Base-by-base conservation (phyloP, 2,888 invertebrate species). In the Hemithea aestivaria region DNA sequence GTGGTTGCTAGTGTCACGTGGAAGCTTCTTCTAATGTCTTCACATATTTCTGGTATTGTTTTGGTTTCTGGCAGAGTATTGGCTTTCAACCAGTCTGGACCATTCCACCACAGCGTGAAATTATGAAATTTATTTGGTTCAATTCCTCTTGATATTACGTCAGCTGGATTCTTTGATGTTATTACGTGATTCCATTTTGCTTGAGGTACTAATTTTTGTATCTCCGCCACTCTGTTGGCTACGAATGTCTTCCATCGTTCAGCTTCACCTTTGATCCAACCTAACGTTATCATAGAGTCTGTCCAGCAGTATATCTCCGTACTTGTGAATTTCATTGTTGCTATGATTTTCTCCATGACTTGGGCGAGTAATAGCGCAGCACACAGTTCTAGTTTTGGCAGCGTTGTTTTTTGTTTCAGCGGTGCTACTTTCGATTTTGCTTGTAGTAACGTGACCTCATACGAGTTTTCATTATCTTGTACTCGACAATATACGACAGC, bases 181-280 rank as follows among this genome's bases (percentile, higher is more conserved):
- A 11, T 5, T 7, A 31, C 31, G 22, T 31, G 31, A 11, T 27
- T 31, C 31, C 31, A 31, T 24, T 23, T 31, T 24, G 31, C 31
- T 24, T 23, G 31, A n/a, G 31, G 31, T 31, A 31, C 7, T 9
- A 12, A 2, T 12, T 16, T 31, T 31, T 31, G 31, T 23, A 31
- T 31, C 8, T 31, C 31, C 2, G 32, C 27, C 2, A 38, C 38
- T 11, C 38, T 27, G 22, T 38, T 38, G 1, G 32, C 33, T 10
- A 38, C 38, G 8, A 38, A 38, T 6, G 33, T 32, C 11, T 38
- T 21, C 38, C 38, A 38, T 24, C 39, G 28, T 2, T 25, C 25
- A 9, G 39, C 21, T 25, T 34, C 33, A 5, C 33, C 39, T 21
- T 25, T 39, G 1, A 39, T 39, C 34, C 39, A 39, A 1, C 33